Evolutionary conservation across 2,888 invertebrate genomes (phyloP), one percentile per base, ranked within the genome.

Genomic region (Acronicta psi): DNA sequence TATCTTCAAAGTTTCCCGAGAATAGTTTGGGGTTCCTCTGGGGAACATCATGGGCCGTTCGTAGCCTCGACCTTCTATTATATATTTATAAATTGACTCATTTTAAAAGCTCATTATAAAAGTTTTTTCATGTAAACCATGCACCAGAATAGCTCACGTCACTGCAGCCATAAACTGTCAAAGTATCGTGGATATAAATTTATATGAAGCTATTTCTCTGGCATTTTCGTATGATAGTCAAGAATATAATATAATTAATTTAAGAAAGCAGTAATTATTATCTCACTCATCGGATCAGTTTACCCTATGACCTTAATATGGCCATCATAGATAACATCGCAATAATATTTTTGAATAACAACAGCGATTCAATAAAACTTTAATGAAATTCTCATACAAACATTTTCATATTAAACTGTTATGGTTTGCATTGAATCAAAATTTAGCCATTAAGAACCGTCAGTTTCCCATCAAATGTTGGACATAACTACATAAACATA

Each of bases 381-480:
- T 42, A 59, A 58, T 51, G 9, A 55, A 59, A 50, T 42, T 43
- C 43, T 54, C 34, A 49, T 31, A 18, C 23, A 52, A 53, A 50
- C 31, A 18, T 43, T 41, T 36, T 51, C 18, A 41, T 57, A 36
- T 40, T 34, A 59, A 59, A 65, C 59, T 51, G 57, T 58, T 45
- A 69, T 51, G 57, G 69, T 66, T 69, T 49, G 49, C 58, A 43
- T 60, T 62, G 54, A 69, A 69, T 76, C 51, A 69, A 75, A 67
- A 62, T 62, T 69, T 73, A 47, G 59, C 56, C 41, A 62, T 73
- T 69, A 69, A 54, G 51, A 55, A 52, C 56, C 74, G 62, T 47
- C 66, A 61, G 61, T 55, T 69, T 74, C 77, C 56, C 74, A 74
- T 77, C 59, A 29, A 59, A 37, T 55, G 59, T 66, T 77, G 62